Conservation (phyloP, 2,113 vertebrate genomes). For the Heterotilapia buettikoferi region DNA sequence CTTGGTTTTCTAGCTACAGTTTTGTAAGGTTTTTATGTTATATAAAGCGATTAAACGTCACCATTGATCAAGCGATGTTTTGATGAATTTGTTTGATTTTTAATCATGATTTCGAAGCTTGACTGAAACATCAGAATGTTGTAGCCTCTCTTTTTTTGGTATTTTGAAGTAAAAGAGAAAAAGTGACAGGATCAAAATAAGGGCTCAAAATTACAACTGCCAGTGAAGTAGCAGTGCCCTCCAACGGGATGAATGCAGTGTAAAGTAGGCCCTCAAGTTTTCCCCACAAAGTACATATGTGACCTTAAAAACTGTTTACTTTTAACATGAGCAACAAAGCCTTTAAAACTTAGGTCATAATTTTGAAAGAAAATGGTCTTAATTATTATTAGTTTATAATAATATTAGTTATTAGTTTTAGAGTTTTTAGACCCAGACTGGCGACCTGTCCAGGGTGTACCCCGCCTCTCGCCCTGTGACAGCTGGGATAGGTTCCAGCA, state of each 20-base stretch:
- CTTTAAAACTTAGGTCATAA: background rate
- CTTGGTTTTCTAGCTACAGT: background rate
- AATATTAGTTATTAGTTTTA: too few relatives aligned
- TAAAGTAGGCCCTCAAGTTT: background rate
- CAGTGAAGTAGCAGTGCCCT: background rate
- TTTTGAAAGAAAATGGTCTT: background rate
- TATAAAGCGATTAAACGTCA: background rate
- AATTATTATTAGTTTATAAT: too few relatives aligned
- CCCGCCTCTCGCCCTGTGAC: too few relatives aligned
- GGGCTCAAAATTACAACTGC: background rate
- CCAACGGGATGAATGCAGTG: background rate
- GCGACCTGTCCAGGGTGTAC: too few relatives aligned
- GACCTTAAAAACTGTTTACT: background rate
- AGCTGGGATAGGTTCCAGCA: too few relatives aligned
- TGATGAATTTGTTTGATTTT: background rate
- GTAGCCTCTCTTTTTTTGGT: background rate
- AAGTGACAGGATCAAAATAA: background rate
- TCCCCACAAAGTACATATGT: background rate
- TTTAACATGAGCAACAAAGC: background rate
- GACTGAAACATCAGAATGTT: background rate
- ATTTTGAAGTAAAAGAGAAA: background rate
- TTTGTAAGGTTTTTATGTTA: background rate
- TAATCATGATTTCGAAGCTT: background rate
- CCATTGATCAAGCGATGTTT: background rate
- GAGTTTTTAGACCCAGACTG: too few relatives aligned